Evolutionary conservation across 2,113 vertebrate genomes (phyloP).

Genomic region (Poeciliopsis occidentalis): DNA sequence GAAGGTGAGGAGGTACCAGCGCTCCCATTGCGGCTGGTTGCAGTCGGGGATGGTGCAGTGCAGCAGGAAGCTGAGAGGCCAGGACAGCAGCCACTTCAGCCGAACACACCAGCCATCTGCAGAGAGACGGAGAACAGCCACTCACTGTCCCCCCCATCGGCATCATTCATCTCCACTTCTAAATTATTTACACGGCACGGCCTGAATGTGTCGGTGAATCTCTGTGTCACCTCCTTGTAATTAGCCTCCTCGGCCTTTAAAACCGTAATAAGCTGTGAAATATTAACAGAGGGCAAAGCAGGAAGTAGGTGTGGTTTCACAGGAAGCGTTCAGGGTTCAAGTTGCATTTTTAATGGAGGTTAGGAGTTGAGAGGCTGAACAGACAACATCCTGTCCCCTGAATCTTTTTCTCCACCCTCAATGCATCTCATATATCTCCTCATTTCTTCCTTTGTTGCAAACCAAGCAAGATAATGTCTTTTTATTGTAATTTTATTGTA

Average conservation of each 20-base stretch:
- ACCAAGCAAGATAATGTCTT: too few relatives aligned
- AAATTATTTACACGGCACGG: slow-evolving; percentile 37
- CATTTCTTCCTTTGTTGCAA: too few relatives aligned
- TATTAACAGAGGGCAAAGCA: not conserved
- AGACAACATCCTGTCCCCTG: not conserved
- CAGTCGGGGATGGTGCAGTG: slow-evolving; percentile 82
- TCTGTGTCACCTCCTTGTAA: slow-evolving; percentile 21
- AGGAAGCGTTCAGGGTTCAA: not conserved
- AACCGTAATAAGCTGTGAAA: not conserved
- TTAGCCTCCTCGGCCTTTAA: slow-evolving; percentile 17
- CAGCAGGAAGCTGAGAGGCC: slow-evolving; percentile 78
- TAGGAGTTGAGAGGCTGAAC: not conserved
- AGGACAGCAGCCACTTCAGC: slow-evolving; percentile 79
- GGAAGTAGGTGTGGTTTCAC: not conserved
- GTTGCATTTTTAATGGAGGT: not conserved
- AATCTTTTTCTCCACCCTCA: not conserved
- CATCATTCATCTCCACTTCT: slow-evolving; percentile 25
- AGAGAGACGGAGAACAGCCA: not conserved
- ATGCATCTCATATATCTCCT: too few relatives aligned
- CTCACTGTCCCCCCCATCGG: not conserved
- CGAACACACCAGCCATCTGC: slow-evolving; percentile 68
- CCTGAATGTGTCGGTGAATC: slow-evolving; percentile 7
- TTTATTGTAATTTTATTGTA: too few relatives aligned
- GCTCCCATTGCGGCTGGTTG: slow-evolving; percentile 74
- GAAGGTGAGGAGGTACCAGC: slow-evolving; percentile 83